These are phyloP conservation scores for Rhinoderma darwinii DNA, from an alignment of 2,113 vertebrate species.

Conservation along the genomic window DNA sequence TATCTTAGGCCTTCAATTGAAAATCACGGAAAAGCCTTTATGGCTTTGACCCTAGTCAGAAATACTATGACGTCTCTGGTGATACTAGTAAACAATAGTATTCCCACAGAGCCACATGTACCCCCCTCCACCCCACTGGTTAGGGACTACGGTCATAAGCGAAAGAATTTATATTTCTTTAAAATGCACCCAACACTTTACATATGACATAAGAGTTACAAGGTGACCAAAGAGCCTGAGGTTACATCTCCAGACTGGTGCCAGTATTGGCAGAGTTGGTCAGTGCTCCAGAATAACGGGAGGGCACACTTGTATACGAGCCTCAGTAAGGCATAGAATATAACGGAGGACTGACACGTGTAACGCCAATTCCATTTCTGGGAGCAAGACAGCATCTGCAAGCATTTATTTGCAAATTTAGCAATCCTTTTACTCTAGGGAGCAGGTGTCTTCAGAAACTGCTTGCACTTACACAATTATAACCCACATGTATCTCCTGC, in stretches of 20 bases:
- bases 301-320: no score
- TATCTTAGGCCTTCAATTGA: no score
- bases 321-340: background rate
- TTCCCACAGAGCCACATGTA: no score
- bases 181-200: no score
- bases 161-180: no score
- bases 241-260: background rate
- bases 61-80: no score
- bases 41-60: no score
- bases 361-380: background rate
- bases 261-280: background rate
- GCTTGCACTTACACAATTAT: background rate
- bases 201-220: background rate
- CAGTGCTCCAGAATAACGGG: background rate
- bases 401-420: background rate
- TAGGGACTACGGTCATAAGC: no score
- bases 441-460: slow-evolving; percentile 22
- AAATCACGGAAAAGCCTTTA: no score
- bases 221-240: background rate
- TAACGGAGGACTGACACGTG: background rate
- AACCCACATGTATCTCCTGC: background rate
- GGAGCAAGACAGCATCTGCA: background rate
- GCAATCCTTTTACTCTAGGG: background rate
- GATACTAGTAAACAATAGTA: no score
- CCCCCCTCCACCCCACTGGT: no score